A percentile compares a stretch with the other conserved stretches of the same genome.
Conservation (phyloP, 2,797 vertebrate genomes). For the Erpetoichthys calabaricus region DNA sequence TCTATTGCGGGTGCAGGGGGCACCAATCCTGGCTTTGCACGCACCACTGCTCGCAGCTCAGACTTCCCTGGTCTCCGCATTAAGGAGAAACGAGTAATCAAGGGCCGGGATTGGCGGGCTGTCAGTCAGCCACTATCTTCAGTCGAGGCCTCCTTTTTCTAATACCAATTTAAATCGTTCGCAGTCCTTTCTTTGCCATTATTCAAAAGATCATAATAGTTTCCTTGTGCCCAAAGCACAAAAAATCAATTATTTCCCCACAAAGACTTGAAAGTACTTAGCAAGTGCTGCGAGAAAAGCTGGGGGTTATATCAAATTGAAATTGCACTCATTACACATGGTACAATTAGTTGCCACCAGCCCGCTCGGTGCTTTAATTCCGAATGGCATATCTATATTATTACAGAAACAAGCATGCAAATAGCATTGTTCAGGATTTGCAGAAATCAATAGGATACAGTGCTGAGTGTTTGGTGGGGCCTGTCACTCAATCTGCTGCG, state of each 20-base stretch:
- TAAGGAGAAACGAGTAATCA: slow-evolving; percentile 84
- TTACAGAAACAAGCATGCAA: slow-evolving; percentile 99
- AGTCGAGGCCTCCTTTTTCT: slow-evolving; percentile 78
- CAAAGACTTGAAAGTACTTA: slow-evolving; percentile 99
- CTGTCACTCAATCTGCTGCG: slow-evolving; percentile 98
- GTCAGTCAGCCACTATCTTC: slow-evolving; percentile 92
- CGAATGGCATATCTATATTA: slow-evolving; percentile 99
- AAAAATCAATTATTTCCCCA: slow-evolving; percentile 99
- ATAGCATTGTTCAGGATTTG: slow-evolving; percentile 99
- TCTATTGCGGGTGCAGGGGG: too few species aligned
- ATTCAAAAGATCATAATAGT: slow-evolving; percentile 99
- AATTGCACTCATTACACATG: slow-evolving; percentile 99
- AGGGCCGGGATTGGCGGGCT: slow-evolving; percentile 78
- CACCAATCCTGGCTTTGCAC: too few species aligned
- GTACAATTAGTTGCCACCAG: slow-evolving; percentile 99
- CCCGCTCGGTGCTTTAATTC: slow-evolving; percentile 98
- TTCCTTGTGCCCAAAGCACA: slow-evolving; percentile 99
- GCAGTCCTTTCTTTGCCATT: slow-evolving; percentile 98
- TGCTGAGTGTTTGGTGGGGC: slow-evolving; percentile 94
- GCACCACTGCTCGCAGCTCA: too few species aligned
- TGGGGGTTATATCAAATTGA: slow-evolving; percentile 99
- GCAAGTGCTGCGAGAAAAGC: slow-evolving; percentile 93
- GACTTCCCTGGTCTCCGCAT: slow-evolving; percentile 29
- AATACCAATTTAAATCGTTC: slow-evolving; percentile 99
- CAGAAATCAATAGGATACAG: slow-evolving; percentile 99